Base-by-base conservation (phyloP, 2,888 invertebrate genomes). In the Lasioglossum leucozonium region DNA sequence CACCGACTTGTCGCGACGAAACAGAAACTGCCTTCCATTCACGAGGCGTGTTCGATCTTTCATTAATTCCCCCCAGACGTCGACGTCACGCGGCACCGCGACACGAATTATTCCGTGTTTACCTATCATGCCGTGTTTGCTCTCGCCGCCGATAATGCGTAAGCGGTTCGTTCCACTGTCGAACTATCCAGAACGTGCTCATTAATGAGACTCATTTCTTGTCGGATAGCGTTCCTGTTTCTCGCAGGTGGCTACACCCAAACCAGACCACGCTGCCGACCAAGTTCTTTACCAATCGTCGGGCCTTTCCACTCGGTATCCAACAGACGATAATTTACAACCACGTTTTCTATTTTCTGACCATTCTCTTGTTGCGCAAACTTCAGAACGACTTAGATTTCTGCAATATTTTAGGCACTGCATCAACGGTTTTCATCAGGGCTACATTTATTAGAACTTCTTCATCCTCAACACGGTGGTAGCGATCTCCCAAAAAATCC, bases 91-190 rank as follows among this genome's bases (percentile, higher is more conserved):
- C 37, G 11, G 37, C 58, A 37, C 11, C 11, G 34, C n/a, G 5
- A 51, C 22, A 22, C 11, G 69, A n/a, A 69, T 79, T 58, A 79
- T 79, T 47, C 55, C 55, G 10, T 16, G 79, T 67, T 37, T 58
- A 55, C 16, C 16, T 62, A 22, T 67, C 67, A 16, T 18, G 22
- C 22, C 22, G 37, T 37, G 67, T 67, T 67, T 37, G 10, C 22
- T 18, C 22, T 37, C 37, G 37, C 37, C 67, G 67, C 10, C 37
- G 67, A 34, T 37, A 67, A 67, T 37, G 34, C 22, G 37, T 18
- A 18, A 37, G 16, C 67, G 37, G 67, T 11, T 37, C 67, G 37
- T 22, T 22, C 37, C 8, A 11, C 37, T 37, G 22, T 67, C 22
- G n/a, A 67, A 37, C 10, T 67, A 67, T 37, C 22, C 67, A n/a